Base-by-base conservation (phyloP, 2,888 invertebrate species). In the Caenorhabditis wallacei region DNA sequence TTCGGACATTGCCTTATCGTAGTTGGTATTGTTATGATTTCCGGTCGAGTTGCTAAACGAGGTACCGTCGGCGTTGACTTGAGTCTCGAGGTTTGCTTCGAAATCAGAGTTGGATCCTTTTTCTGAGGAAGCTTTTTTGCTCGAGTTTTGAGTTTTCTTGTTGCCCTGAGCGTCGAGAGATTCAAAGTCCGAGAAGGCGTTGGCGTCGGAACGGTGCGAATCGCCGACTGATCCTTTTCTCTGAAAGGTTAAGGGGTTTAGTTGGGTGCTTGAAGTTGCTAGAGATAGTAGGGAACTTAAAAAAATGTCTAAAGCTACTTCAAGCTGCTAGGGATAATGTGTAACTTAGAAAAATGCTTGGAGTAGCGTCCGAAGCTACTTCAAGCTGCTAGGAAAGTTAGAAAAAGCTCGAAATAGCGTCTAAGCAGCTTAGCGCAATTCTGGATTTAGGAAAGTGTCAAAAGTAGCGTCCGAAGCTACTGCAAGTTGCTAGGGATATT, bases 11-110 rank as follows among this genome's bases (percentile, higher is more conserved):
- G 69, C 78, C 61, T 63, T 69, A 40, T 51, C 69, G 35, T 69
- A 78, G 1, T 37, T 61, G 2, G 30, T 63, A 26, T 78, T 70
- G 18, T 61, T 54, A 37, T 69, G 69, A 54, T 30, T 63, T 61
- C 78, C 78, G n/a, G 69, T 69, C 16, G 63, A 43, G 24, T 78
- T 78, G 2, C 69, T 53, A 37, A 69, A 54, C 2, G 78, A 69
- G 5, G 78, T 78, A 35, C 78, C 78, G 13, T 78, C 78, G 54
- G 78, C 78, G 37, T 78, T 78, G 61, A 69, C 69, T 16, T 30
- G 26, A 2, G 61, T 53, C 2, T 69, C 69, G 1, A 24, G 7
- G 24, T 78, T 69, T 8, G 69, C 8, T n/a, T 43, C 40, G 46
- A 78, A 78, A 54, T 78, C 78, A 7, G 78, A 24, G 16, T 16